Percentiles rank a stretch among this genome's conserved stretches.
phyloP scores from a whole-genome alignment of 2,797 vertebrate genomes.

The Vespertilio murinus region DNA sequence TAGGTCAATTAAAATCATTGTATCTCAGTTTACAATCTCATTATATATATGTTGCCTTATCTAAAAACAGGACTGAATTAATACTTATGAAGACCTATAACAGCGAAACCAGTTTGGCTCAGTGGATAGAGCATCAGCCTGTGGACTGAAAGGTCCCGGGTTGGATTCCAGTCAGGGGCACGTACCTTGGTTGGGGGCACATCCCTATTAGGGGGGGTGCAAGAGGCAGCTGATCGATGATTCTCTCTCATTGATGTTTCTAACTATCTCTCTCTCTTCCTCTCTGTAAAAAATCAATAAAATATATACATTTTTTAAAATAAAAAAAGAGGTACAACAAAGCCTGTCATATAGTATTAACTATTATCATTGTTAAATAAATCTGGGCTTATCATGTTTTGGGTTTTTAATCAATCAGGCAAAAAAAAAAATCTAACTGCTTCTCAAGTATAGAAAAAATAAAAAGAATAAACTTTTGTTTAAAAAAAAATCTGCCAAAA shows the following conservation, averaged over 20 bases:
- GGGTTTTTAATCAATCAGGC: neutral
- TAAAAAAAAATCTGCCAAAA: neutral
- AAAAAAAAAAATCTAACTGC: neutral
- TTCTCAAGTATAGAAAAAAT: neutral
- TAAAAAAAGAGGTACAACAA: too few species aligned
- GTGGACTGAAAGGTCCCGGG: too few species aligned
- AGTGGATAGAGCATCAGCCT: too few species aligned
- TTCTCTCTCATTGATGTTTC: too few species aligned
- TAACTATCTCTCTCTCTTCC: too few species aligned
- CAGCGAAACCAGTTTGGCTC: too few species aligned
- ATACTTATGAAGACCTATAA: neutral
- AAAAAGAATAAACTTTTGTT: neutral
- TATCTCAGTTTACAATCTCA: neutral
- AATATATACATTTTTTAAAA: too few species aligned
- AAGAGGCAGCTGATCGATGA: too few species aligned
- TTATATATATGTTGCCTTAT: neutral
- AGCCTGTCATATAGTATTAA: neutral
- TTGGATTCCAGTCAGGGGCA: too few species aligned
- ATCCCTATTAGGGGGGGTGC: too few species aligned
- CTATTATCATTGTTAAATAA: conserved; percentile 24
- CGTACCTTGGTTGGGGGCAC: too few species aligned
- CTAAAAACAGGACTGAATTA: neutral
- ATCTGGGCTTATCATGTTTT: neutral
- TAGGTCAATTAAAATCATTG: neutral
- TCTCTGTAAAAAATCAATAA: too few species aligned